Evolutionary conservation across 1,140 invertebrate species (phyloP).

Genomic region (Acromyrmex charruanus): DNA sequence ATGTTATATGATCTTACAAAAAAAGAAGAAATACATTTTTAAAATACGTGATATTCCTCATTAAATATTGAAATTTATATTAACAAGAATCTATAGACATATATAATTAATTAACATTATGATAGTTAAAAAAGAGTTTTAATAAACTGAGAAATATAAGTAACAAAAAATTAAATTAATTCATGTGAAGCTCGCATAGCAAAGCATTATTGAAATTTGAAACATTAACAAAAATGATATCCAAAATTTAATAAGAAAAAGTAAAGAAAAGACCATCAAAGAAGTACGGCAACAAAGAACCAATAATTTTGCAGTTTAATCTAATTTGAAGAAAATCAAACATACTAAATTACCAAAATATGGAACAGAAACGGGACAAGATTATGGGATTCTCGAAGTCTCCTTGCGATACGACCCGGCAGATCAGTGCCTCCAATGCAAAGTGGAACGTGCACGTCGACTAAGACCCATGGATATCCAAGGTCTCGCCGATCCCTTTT

Average conservation of each 20-base stretch:
- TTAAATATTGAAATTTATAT: neutral
- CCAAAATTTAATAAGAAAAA: neutral
- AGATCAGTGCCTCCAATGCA: conserved; percentile 92
- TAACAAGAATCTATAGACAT: neutral
- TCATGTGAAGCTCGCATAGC: neutral
- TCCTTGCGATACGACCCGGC: conserved; percentile 92
- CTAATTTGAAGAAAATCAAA: neutral
- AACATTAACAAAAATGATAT: neutral
- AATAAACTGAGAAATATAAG: neutral
- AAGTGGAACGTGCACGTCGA: conserved; percentile 91
- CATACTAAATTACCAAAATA: neutral
- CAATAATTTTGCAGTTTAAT: conserved; percentile 10
- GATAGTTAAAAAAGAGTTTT: neutral
- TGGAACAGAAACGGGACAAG: conserved; percentile 67
- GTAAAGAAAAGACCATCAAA: neutral
- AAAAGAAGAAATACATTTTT: neutral
- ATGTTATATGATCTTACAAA: neutral
- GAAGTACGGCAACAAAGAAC: neutral
- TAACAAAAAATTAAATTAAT: conserved; percentile 12
- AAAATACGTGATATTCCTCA: neutral
- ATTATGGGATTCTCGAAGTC: conserved; percentile 90
- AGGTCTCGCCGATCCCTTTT: conserved; percentile 96
- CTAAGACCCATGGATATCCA: conserved; percentile 95
- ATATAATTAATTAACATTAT: conserved; percentile 9
- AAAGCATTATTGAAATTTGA: neutral